phyloP scores from a whole-genome alignment of 1,140 invertebrate species.

The Wiebesia pumilae region DNA sequence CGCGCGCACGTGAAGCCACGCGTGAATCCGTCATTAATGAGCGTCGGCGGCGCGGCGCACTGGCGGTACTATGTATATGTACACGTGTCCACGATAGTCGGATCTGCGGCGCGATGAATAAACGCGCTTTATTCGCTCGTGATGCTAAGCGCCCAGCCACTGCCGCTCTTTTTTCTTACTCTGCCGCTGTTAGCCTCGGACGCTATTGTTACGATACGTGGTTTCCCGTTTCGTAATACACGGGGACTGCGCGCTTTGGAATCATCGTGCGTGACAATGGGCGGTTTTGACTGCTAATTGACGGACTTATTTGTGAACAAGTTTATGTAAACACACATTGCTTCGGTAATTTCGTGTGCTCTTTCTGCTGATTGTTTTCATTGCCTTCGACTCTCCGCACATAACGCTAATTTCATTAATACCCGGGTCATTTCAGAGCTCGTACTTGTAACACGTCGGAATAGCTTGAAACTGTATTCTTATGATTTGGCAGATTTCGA shows the following conservation, averaged over 20 bases:
- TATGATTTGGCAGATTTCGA: not conserved
- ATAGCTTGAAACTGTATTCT: not conserved
- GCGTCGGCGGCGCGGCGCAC: not conserved
- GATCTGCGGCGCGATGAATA: slow-evolving; percentile 22
- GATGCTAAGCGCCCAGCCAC: not conserved
- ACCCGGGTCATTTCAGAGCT: not conserved
- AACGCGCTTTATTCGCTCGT: slow-evolving; percentile 27
- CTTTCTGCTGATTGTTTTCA: not conserved
- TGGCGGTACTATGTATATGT: not conserved
- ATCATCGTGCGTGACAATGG: slow-evolving; percentile 52
- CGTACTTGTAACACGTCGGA: not conserved
- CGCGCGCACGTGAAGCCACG: slow-evolving; percentile 62
- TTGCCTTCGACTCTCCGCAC: not conserved
- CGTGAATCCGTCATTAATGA: slow-evolving; percentile 73
- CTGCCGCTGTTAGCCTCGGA: not conserved
- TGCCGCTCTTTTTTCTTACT: not conserved
- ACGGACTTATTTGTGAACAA: slow-evolving; percentile 49
- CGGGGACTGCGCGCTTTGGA: not conserved
- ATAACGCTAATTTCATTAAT: slow-evolving; percentile 35
- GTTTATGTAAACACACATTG: slow-evolving; percentile 52
- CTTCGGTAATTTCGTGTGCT: slow-evolving; percentile 21
- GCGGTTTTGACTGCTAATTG: slow-evolving; percentile 52
- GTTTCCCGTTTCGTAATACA: slow-evolving; percentile 50
- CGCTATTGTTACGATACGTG: slow-evolving; percentile 38
- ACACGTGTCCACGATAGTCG: not conserved